Conservation (phyloP, 1,140 invertebrate species). For the Streblospio benedicti region DNA sequence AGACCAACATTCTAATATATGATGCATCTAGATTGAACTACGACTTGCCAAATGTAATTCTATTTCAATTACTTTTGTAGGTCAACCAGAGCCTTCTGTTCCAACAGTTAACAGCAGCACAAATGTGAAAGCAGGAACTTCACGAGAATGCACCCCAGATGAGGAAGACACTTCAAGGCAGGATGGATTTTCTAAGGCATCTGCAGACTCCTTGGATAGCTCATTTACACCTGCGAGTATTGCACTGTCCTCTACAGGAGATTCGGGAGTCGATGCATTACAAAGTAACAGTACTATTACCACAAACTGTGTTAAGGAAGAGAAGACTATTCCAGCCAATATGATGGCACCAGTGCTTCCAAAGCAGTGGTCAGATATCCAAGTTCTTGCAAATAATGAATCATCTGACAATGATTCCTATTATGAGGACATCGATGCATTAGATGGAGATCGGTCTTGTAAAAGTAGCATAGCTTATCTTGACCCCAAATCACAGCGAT, state of each 20-base stretch:
- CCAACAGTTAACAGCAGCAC: too few relatives aligned
- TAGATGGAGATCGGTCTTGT: not conserved
- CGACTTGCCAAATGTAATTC: too few relatives aligned
- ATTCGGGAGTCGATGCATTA: not conserved
- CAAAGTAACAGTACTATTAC: not conserved
- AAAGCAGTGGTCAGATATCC: not conserved
- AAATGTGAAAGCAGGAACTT: too few relatives aligned
- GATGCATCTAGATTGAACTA: too few relatives aligned
- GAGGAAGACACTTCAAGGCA: not conserved
- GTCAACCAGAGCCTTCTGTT: too few relatives aligned
- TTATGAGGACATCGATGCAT: constrained; percentile 18
- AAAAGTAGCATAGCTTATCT: constrained; percentile 2
- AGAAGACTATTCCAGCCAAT: not conserved
- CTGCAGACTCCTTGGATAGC: not conserved
- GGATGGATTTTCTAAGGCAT: not conserved
- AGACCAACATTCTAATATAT: too few relatives aligned
- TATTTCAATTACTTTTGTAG: too few relatives aligned
- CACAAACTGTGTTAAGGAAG: not conserved
- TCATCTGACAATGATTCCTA: constrained; percentile 8
- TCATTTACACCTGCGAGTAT: too few relatives aligned
- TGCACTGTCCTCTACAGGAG: not conserved
- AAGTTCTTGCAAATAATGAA: not conserved
- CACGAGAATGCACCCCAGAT: too few relatives aligned
- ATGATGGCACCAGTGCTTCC: not conserved
- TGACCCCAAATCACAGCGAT: not conserved